Conservation (phyloP, 2,888 invertebrate genomes). For the Xestia rhomboidea region DNA sequence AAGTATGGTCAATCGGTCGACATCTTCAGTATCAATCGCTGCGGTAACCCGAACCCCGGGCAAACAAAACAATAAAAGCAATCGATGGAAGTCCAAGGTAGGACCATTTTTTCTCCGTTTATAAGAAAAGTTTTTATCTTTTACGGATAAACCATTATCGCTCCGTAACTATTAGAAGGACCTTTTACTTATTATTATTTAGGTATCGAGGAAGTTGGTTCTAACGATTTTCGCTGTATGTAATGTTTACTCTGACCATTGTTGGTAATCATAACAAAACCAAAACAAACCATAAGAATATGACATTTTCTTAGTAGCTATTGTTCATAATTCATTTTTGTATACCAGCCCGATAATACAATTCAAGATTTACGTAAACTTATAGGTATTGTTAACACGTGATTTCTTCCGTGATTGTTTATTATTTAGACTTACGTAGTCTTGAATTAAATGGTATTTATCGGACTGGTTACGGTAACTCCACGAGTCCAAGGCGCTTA, state of each 20-base stretch:
- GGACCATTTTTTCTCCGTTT: constrained; percentile 35
- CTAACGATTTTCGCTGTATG: not conserved
- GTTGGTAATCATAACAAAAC: not conserved
- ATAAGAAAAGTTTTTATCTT: constrained; percentile 52
- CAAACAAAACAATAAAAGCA: constrained; percentile 46
- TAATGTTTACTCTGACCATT: not conserved
- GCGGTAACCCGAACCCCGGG: constrained; percentile 4
- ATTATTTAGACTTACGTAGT: not conserved
- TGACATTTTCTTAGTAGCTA: not conserved
- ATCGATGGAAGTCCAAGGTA: constrained; percentile 1
- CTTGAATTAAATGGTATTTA: not conserved
- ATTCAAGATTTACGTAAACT: not conserved
- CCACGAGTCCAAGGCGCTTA: not conserved
- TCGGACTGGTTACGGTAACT: not conserved
- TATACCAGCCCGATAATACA: not conserved
- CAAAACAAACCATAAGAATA: not conserved
- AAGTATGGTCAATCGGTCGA: constrained; percentile 23
- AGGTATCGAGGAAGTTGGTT: not conserved
- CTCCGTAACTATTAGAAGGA: constrained; percentile 3
- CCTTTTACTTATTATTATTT: constrained; percentile 11
- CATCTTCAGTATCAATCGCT: constrained; percentile 21
- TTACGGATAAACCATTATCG: constrained; percentile 35
- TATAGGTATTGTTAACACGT: too few relatives aligned
- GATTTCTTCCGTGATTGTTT: too few relatives aligned
- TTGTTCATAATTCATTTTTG: not conserved